Base-by-base conservation (phyloP, 1,140 invertebrate species). In the Cardiocondyla obscurior region DNA sequence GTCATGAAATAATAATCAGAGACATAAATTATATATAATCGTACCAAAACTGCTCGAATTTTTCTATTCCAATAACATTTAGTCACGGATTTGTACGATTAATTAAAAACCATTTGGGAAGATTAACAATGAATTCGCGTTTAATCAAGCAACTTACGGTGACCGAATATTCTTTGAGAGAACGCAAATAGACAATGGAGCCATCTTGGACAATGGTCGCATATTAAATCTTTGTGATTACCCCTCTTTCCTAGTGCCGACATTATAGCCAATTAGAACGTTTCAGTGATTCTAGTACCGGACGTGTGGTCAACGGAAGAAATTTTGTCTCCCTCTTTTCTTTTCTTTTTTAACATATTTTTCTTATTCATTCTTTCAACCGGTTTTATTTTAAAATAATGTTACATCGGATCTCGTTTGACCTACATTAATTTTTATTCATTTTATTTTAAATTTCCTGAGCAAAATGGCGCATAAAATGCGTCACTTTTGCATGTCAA, bases 251-350 rank as follows among this genome's bases (percentile, higher is more conserved):
- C 25, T 53, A 60, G 25, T 42, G 46, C 22, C 33, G 62, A 79
- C 74, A 55, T 79, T 79, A 79, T 79, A 79, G 62, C 74, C 74
- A 79, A 69, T 79, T 79, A 79, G 74, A 53, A 69, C 33, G 46
- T 79, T 69, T 25, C 46, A 53, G 16, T 53, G 19, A 5, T 58
- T 58, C 14, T 12, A n/a, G 4, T 76, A 33, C 5, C 60, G 46
- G 44, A 67, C 22, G 46, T 51, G 19, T 62, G 19, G 39, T n/a
- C 46, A 53, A 53, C 33, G 25, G 55, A 49, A 79, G 25, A 55
- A 69, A 39, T 77, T 67, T 51, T 42, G 19, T 1, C 8, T 62
- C 39, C 60, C 46, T 65, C 19, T 76, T 6, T 60, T 7, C n/a
- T 22, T 44, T 28, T 14, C 5, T 53, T 30, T 36, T 28, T 30